Conservation (phyloP, 1,140 invertebrate genomes). For the Ceratina australensis region DNA sequence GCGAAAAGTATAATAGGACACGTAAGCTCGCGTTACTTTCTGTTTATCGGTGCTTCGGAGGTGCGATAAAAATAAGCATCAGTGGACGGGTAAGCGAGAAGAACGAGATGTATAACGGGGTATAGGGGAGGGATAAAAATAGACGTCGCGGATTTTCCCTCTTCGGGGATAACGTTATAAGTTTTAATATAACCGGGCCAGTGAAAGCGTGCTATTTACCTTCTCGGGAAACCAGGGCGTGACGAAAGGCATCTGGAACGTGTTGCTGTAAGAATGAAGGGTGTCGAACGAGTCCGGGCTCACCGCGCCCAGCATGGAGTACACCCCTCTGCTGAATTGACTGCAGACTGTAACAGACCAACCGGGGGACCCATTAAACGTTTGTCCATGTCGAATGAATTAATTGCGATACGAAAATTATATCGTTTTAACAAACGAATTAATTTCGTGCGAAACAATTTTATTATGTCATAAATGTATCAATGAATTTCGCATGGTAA, state of each 20-base stretch:
- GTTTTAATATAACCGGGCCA: constrained; percentile 27
- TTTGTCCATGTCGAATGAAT: not conserved
- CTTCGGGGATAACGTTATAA: constrained; percentile 6
- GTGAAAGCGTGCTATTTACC: constrained; percentile 79
- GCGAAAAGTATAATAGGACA: not conserved
- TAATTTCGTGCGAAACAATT: too few relatives aligned
- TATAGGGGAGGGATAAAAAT: constrained; percentile 5
- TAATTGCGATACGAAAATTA: too few relatives aligned
- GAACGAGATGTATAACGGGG: not conserved
- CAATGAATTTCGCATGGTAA: too few relatives aligned
- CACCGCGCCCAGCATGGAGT: constrained; percentile 94
- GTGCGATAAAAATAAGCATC: constrained; percentile 17
- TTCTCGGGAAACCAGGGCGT: constrained; percentile 96
- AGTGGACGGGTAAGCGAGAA: not conserved
- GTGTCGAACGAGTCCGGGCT: constrained; percentile 96
- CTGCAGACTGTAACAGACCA: constrained; percentile 89
- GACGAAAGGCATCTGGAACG: constrained; percentile 97
- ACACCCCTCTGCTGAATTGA: constrained; percentile 93
- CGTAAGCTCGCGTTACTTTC: constrained; percentile 11
- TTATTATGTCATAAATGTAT: too few relatives aligned
- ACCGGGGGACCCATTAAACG: not conserved
- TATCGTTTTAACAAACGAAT: too few relatives aligned
- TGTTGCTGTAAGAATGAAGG: constrained; percentile 96
- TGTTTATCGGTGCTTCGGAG: not conserved
- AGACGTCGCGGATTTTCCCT: constrained; percentile 3